A percentile compares a stretch with the other conserved stretches of the same genome.
phyloP scores from a whole-genome alignment of 2,888 invertebrate genomes.

The Sphecodes monilicornis region DNA sequence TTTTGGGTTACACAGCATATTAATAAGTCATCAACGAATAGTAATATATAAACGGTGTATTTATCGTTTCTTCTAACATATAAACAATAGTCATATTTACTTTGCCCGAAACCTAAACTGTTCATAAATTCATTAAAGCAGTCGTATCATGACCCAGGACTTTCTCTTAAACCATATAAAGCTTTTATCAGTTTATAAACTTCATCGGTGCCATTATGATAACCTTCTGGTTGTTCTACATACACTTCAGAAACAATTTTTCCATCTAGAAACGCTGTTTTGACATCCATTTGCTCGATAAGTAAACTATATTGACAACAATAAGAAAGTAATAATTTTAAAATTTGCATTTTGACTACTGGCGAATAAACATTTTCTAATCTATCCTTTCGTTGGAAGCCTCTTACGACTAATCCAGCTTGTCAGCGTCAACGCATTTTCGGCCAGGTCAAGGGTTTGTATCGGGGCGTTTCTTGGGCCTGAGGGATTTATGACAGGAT shows the following conservation, averaged over 20 bases:
- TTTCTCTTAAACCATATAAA: constrained; percentile 41
- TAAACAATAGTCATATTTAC: constrained; percentile 19
- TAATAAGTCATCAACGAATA: no score
- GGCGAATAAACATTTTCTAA: constrained; percentile 44
- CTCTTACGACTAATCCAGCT: not conserved
- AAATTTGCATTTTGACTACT: constrained; percentile 52
- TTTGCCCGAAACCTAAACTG: constrained; percentile 27
- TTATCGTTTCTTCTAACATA: constrained; percentile 47
- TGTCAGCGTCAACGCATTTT: no score
- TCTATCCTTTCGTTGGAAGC: constrained; percentile 27
- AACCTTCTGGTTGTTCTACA: constrained; percentile 34
- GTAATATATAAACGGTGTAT: no score
- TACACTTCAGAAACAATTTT: constrained; percentile 34
- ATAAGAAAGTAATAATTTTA: constrained; percentile 51
- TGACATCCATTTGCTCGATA: constrained; percentile 60
- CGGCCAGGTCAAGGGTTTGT: no score
- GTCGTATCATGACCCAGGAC: constrained; percentile 40
- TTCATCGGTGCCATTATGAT: constrained; percentile 6
- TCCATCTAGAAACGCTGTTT: constrained; percentile 42
- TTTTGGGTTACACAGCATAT: no score
- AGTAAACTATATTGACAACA: constrained; percentile 46
- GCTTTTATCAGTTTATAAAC: constrained; percentile 38
- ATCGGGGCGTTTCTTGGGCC: no score
- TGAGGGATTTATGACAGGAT: no score
- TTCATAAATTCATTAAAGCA: constrained; percentile 32